A percentile compares a stretch with the other conserved stretches of the same genome.
These are phyloP conservation scores for Manduca sexta DNA, from an alignment of 1,140 invertebrate genomes.

Conservation along the genomic window DNA sequence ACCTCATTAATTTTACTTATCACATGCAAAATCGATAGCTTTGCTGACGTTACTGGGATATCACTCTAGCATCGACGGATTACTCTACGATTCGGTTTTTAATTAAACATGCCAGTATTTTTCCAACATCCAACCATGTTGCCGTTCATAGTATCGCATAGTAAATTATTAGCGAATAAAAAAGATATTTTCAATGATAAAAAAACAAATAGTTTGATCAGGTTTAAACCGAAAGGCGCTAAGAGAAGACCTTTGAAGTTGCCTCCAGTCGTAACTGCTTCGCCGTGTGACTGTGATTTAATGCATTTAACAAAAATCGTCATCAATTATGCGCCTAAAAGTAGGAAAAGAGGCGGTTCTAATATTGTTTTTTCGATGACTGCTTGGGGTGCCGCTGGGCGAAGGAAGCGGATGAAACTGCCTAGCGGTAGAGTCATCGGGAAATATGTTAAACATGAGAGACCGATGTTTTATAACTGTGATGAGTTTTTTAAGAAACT, in stretches of 20 bases:
- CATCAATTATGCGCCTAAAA: conserved; percentile 47
- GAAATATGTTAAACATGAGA: conserved; percentile 36
- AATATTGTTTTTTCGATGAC: conserved; percentile 50
- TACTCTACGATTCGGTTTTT: neutral
- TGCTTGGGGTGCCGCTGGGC: conserved; percentile 35
- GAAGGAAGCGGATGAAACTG: conserved; percentile 45
- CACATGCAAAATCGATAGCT: conserved; percentile 26
- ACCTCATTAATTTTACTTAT: conserved; percentile 1
- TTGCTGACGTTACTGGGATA: conserved; percentile 22
- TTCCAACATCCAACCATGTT: conserved; percentile 26
- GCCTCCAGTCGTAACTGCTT: conserved; percentile 15
- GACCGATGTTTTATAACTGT: conserved; percentile 32
- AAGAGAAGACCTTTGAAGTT: conserved; percentile 31
- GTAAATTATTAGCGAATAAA: conserved; percentile 46
- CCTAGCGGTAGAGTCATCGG: conserved; percentile 30
- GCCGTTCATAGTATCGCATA: conserved; percentile 52
- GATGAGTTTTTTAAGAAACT: conserved; percentile 63
- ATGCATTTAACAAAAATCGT: conserved; percentile 54
- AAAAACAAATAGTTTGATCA: conserved; percentile 27
- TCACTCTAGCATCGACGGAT: conserved; percentile 1
- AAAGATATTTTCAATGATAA: conserved; percentile 31
- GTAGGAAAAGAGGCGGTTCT: conserved; percentile 40
- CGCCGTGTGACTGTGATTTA: conserved; percentile 40
- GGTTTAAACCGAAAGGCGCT: conserved; percentile 23
- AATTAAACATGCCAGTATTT: neutral